Percentiles rank a stretch among this genome's conserved stretches.
Evolutionary conservation across 2,888 invertebrate genomes (phyloP).

Genomic region (Pterostichus niger): DNA sequence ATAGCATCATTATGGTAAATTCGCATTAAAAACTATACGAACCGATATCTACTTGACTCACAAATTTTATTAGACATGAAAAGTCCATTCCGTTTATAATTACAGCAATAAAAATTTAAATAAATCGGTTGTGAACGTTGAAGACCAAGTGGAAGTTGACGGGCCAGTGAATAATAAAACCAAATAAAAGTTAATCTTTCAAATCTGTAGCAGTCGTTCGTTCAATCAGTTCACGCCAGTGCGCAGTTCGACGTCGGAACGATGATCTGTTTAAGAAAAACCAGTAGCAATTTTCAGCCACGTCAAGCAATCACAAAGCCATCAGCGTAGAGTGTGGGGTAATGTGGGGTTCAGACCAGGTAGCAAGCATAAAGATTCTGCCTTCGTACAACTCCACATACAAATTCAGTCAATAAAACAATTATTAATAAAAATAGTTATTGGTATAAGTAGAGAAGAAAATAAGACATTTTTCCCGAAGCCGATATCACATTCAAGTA

Average conservation of each 20-base stretch:
- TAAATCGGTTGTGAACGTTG: constrained; percentile 33
- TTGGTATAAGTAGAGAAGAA: no score
- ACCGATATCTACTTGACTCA: background rate
- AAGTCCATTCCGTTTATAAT: constrained; percentile 46
- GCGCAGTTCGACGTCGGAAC: constrained; percentile 6
- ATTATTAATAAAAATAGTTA: no score
- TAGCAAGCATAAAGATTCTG: background rate
- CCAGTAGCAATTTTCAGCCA: constrained; percentile 55
- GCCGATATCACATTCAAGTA: no score
- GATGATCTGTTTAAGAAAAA: constrained; percentile 47
- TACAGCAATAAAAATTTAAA: constrained; percentile 49
- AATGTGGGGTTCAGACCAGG: background rate
- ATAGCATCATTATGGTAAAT: background rate
- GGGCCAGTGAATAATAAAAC: constrained; percentile 38
- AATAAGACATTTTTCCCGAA: no score
- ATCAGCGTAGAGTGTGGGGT: background rate
- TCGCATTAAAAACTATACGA: background rate
- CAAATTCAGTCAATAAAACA: no score
- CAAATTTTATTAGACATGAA: constrained; percentile 41
- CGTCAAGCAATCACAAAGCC: constrained; percentile 51
- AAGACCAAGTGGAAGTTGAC: constrained; percentile 35
- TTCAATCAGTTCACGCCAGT: constrained; percentile 34
- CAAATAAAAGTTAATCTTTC: constrained; percentile 52
- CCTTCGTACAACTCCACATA: no score
- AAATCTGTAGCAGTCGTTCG: constrained; percentile 39